Evolutionary conservation across 2,797 vertebrate genomes (phyloP).

Genomic region (Eremophila alpestris): DNA sequence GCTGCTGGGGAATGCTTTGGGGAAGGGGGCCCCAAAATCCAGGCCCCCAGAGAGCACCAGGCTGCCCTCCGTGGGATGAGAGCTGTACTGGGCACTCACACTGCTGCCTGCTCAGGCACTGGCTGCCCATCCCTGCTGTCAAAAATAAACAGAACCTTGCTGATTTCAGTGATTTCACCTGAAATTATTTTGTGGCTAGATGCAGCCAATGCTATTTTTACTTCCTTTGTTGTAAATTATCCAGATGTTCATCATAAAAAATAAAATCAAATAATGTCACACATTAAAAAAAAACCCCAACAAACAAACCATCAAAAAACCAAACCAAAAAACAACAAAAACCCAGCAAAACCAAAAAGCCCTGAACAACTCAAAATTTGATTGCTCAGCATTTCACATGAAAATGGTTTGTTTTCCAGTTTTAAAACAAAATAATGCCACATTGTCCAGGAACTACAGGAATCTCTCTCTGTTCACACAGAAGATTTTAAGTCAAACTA

Average conservation of each 20-base stretch:
- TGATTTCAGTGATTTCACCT: not conserved
- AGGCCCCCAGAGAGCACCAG: not conserved
- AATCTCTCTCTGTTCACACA: not conserved
- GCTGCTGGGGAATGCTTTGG: rapidly evolving
- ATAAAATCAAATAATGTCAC: not conserved
- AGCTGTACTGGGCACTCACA: rapidly evolving
- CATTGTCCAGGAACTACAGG: not conserved
- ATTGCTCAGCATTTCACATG: not conserved
- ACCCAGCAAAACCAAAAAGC: not conserved
- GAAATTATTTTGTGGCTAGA: not conserved
- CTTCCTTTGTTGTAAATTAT: not conserved
- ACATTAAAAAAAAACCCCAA: not conserved
- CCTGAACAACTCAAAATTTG: not conserved
- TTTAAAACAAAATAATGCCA: not conserved
- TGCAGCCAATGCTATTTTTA: not conserved
- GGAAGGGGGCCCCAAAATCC: not conserved
- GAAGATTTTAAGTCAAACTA: not conserved
- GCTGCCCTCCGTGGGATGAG: rapidly evolving
- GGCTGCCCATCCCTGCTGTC: not conserved
- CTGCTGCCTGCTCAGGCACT: not conserved
- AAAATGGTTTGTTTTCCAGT: not conserved
- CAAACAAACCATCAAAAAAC: not conserved
- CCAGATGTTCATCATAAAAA: not conserved
- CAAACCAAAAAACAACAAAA: not conserved
- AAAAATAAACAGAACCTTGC: not conserved